Evolutionary conservation across 2,888 invertebrate genomes (phyloP).

Genomic region (Mythimna ferrago): DNA sequence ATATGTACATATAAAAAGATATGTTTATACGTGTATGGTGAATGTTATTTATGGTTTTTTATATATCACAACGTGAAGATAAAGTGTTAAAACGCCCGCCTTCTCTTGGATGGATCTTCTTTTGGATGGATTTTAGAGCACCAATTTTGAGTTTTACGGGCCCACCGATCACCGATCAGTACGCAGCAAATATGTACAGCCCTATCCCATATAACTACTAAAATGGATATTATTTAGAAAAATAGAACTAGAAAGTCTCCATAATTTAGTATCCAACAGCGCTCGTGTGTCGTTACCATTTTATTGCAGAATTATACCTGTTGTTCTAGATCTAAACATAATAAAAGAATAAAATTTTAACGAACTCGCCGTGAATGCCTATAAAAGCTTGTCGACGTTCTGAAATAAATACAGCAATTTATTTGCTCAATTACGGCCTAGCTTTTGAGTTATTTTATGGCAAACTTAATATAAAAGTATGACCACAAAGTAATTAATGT

Average conservation of each 20-base stretch:
- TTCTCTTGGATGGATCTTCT: too few relatives aligned
- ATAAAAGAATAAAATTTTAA: slow-evolving; percentile 49
- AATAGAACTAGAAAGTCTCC: neutral
- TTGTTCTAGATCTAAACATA: slow-evolving; percentile 40
- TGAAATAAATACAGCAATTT: slow-evolving; percentile 53
- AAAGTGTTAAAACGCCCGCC: too few relatives aligned
- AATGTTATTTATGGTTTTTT: too few relatives aligned
- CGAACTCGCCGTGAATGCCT: slow-evolving; percentile 33
- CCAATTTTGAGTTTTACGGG: too few relatives aligned
- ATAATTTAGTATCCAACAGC: slow-evolving; percentile 5
- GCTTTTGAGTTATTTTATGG: slow-evolving; percentile 48
- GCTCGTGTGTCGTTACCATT: slow-evolving; percentile 24
- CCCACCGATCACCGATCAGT: too few relatives aligned
- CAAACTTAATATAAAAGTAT: slow-evolving; percentile 41
- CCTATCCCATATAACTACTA: too few relatives aligned
- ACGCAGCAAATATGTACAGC: too few relatives aligned
- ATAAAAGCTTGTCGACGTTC: slow-evolving; percentile 41
- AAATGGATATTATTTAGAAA: neutral
- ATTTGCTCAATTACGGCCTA: slow-evolving; percentile 44
- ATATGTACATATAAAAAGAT: too few relatives aligned
- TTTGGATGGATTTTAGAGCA: too few relatives aligned
- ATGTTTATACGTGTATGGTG: too few relatives aligned
- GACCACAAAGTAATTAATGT: slow-evolving; percentile 44
- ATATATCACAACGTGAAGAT: too few relatives aligned
- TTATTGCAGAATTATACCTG: slow-evolving; percentile 36